phyloP scores from a whole-genome alignment of 2,888 invertebrate genomes.

The Papilio demoleus region DNA sequence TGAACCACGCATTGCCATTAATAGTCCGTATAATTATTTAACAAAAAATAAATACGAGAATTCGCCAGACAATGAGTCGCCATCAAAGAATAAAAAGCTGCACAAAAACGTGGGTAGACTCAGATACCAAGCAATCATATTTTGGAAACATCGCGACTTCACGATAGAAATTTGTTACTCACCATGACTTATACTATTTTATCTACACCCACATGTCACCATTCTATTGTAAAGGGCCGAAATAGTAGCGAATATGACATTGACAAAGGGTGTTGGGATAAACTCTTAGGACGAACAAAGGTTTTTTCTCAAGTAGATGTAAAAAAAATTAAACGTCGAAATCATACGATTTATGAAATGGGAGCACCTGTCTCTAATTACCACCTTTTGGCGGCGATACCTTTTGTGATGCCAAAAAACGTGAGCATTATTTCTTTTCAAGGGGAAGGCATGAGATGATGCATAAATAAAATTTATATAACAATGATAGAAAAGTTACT shows the following conservation, averaged over 20 bases:
- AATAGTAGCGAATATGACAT: constrained; percentile 78
- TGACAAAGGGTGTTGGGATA: constrained; percentile 79
- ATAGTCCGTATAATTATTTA: constrained; percentile 46
- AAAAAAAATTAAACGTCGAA: constrained; percentile 64
- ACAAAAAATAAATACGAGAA: constrained; percentile 51
- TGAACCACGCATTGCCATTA: background rate
- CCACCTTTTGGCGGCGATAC: constrained; percentile 78
- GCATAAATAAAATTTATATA: constrained; percentile 40
- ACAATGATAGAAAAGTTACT: constrained; percentile 33
- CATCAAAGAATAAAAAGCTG: constrained; percentile 56
- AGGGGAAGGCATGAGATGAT: constrained; percentile 37
- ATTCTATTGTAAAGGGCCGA: constrained; percentile 65
- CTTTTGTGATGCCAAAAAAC: constrained; percentile 64
- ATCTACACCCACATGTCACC: constrained; percentile 75
- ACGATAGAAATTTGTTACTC: constrained; percentile 64
- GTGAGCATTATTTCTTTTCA: constrained; percentile 46
- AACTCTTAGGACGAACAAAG: constrained; percentile 69
- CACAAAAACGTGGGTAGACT: constrained; percentile 56
- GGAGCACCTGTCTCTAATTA: constrained; percentile 81
- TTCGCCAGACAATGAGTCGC: constrained; percentile 72
- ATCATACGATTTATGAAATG: constrained; percentile 70
- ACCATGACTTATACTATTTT: constrained; percentile 66
- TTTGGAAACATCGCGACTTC: constrained; percentile 49
- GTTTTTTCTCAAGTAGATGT: constrained; percentile 54
- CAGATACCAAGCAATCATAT: constrained; percentile 57